Base-by-base conservation (phyloP, 2,888 invertebrate species). In the Metopia argyrocephala region DNA sequence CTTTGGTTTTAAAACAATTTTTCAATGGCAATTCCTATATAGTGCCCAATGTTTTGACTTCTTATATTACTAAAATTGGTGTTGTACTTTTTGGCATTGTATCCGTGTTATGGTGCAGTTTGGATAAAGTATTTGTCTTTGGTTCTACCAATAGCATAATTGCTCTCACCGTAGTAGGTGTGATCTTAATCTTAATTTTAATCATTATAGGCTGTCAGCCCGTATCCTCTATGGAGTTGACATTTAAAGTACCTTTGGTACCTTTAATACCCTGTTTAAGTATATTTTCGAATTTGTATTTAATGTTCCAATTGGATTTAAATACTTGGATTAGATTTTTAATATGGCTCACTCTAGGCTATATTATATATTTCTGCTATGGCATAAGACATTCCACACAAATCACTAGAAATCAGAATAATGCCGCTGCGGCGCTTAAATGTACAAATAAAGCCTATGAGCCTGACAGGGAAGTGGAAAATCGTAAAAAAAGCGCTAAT, bases 321-420 rank as follows among this genome's bases (percentile, higher is more conserved):
- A 93, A 94, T 86, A 98, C 98, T 2, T 98, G 98, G 98, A 93
- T 97, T 75, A 92, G 97, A 86, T 97, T 98, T 91, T 91, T 93
- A 69, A 92, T 96, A 18, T 98, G 98, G 98, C 92, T 98, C 84
- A 87, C 92, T 5, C 91, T 97, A 78, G 98, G 97, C 93, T 95
- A 96, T 87, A 85, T 93, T 2, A 96, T 98, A 86, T 98, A 98
- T 90, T 96, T 97, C 89, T 89, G 92, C 82, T 98, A 98, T 87
- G 97, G 97, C 57, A 93, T 97, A 74, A 91, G 92, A 48, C 92
- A 97, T 88, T 97, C 97, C 74, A 91, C 92, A 0, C 93, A 95
- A 85, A 89, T 89, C 21, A 9, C 50, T 0, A 81, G 88, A 3
- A 83, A 73, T 70, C 92, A 93, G 48, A 88, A 88, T 79, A 84